These are phyloP conservation scores for Melanostigma gelatinosum DNA, from an alignment of 2,113 vertebrate genomes.

Conservation along the genomic window DNA sequence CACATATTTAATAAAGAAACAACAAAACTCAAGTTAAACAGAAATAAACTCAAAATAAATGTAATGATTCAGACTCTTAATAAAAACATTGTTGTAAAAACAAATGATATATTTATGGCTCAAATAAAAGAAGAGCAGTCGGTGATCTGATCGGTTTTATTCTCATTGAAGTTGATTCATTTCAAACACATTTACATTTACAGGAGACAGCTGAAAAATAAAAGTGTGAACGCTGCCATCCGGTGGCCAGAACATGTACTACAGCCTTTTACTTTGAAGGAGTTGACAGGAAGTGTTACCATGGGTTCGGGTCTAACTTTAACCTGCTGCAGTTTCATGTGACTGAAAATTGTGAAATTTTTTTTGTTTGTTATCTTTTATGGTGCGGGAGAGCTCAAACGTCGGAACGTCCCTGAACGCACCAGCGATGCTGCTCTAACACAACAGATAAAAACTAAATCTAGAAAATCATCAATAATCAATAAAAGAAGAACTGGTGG, in stretches of 20 bases:
- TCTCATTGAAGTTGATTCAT: slow-evolving; percentile 33
- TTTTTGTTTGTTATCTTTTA: neutral
- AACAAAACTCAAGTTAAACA: neutral
- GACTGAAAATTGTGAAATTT: neutral
- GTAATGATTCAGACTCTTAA: neutral
- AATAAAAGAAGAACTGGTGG: neutral
- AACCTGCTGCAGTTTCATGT: neutral
- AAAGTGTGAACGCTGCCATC: neutral
- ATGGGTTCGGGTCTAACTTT: neutral
- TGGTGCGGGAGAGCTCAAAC: neutral
- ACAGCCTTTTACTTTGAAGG: neutral
- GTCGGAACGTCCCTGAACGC: neutral
- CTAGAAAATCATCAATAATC: neutral
- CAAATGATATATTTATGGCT: neutral
- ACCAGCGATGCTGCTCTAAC: neutral
- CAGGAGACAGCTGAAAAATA: neutral
- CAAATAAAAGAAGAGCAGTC: neutral
- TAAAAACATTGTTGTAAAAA: neutral
- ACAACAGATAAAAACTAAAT: too few relatives aligned
- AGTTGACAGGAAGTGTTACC: neutral
- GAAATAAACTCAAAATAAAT: neutral
- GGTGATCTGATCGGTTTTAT: slow-evolving; percentile 43
- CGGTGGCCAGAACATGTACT: neutral
- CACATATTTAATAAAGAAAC: too few relatives aligned
- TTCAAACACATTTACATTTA: slow-evolving; percentile 36